Evolutionary conservation across 2,888 invertebrate genomes (phyloP), one percentile per base, ranked within the genome.

Genomic region (Cryptocephalus primarius): DNA sequence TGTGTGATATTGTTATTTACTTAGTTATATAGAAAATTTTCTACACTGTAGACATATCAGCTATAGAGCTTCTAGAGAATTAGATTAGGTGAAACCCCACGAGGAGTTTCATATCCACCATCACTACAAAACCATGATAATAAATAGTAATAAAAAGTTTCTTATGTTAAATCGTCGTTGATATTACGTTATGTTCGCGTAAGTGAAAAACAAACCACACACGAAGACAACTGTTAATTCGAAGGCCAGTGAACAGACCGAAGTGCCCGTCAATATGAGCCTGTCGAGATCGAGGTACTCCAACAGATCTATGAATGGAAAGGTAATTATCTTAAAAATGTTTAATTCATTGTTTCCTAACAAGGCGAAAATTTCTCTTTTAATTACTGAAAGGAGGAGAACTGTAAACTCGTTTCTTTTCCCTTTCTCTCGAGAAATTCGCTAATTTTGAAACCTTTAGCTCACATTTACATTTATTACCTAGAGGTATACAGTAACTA

Each of bases 251-350:
- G 36, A 36, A 36, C 12, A 12, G 12, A 36, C 36, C 12, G 6
- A 36, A 36, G 36, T 22, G 22, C 22, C 22, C 36, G 4, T 12
- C 12, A 41, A 42, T 11, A 65, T 65, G 65, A 65, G 65, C 54
- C 54, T 63, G 48, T 59, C 62, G 43, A 60, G 64, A 48, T 65
- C 65, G 42, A 63, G 63, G 49, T 53, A 63, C 54, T 60, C 63
- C 39, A 63, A 55, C 50, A 54, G 63, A 52, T 55, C 55, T 38
- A 56, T 60, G 57, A 65, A 63, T 59, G 65, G 63, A 51, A 65
- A 65, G 65, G 65, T 65, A 63, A 59, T 50, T 59, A 58, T 58
- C 40, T 22, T 6, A 22, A 22, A 22, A 22, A 2, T 22, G 22
- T 22, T 2, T 22, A 22, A 22, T 22, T 22, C 2, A 22, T 22